phyloP scores from a whole-genome alignment of 2,113 vertebrate species.

The Danio rerio region DNA sequence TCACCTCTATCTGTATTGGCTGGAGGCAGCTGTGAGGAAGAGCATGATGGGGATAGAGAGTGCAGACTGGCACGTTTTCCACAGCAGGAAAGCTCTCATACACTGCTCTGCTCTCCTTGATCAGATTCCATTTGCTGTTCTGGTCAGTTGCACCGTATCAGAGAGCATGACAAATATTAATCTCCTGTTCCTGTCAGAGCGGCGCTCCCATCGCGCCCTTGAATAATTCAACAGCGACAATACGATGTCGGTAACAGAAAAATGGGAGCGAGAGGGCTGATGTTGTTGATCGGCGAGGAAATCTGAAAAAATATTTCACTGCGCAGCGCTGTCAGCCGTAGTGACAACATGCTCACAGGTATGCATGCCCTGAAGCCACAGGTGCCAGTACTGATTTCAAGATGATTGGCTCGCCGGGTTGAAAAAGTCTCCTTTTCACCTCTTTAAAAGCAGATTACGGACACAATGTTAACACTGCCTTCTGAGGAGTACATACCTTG shows the following conservation, averaged over 20 bases:
- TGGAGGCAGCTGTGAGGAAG: constrained; percentile 30
- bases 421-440: constrained; percentile 18
- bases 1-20: constrained; percentile 41
- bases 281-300: constrained; percentile 34
- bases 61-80: background rate
- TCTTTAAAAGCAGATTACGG: constrained; percentile 13
- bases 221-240: constrained; percentile 56
- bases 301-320: constrained; percentile 40
- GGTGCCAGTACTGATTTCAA: constrained; percentile 35
- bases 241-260: constrained; percentile 43
- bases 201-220: constrained; percentile 32
- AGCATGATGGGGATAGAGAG: constrained; percentile 39
- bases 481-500: constrained; percentile 40
- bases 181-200: constrained; percentile 53
- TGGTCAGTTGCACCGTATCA: constrained; percentile 57
- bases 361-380: constrained; percentile 22
- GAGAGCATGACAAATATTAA: constrained; percentile 60
- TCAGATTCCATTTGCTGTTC: constrained; percentile 56
- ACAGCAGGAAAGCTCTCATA: constrained; percentile 19
- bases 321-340: constrained; percentile 13
- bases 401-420: background rate
- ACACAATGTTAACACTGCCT: constrained; percentile 10
- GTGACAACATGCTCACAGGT: constrained; percentile 39
- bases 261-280: constrained; percentile 44
- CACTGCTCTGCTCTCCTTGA: constrained; percentile 50